Conservation (phyloP, 2,113 vertebrate species). For the Hippocampus mohnikei region DNA sequence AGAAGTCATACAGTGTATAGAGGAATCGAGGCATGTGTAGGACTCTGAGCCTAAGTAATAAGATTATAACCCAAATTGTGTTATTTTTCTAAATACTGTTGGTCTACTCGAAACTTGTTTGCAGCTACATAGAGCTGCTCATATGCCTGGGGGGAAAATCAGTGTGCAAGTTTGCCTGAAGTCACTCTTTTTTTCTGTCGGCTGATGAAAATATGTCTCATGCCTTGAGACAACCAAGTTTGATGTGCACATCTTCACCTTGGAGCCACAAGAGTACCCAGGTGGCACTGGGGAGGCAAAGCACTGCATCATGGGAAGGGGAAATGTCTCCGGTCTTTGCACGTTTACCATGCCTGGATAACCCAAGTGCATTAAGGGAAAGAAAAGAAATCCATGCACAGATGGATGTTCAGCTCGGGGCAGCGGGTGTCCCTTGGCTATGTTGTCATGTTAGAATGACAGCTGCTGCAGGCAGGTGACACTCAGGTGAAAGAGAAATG, state of each 20-base stretch:
- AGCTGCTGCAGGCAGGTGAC: constrained; percentile 25
- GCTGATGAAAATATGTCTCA: constrained; percentile 44
- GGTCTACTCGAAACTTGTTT: neutral
- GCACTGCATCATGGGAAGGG: constrained; percentile 45
- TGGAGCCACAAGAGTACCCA: constrained; percentile 66
- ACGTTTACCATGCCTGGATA: constrained; percentile 60
- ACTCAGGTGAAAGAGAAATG: constrained; percentile 36
- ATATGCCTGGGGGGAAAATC: neutral
- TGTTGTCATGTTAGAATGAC: constrained; percentile 6
- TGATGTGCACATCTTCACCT: constrained; percentile 60
- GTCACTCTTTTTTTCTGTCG: constrained; percentile 22
- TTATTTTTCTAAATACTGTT: neutral
- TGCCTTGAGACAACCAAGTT: constrained; percentile 42
- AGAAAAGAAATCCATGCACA: constrained; percentile 58
- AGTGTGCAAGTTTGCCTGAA: constrained; percentile 12
- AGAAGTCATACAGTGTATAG: no score
- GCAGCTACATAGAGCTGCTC: neutral
- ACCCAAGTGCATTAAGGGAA: constrained; percentile 47
- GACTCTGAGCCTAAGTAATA: no score
- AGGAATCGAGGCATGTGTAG: no score
- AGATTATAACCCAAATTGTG: neutral
- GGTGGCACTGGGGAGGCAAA: constrained; percentile 59
- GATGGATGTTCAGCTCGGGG: constrained; percentile 60
- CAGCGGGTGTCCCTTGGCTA: constrained; percentile 31
- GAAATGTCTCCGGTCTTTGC: constrained; percentile 36